Conservation (phyloP, 2,888 invertebrate species). For the Eurois occulta region DNA sequence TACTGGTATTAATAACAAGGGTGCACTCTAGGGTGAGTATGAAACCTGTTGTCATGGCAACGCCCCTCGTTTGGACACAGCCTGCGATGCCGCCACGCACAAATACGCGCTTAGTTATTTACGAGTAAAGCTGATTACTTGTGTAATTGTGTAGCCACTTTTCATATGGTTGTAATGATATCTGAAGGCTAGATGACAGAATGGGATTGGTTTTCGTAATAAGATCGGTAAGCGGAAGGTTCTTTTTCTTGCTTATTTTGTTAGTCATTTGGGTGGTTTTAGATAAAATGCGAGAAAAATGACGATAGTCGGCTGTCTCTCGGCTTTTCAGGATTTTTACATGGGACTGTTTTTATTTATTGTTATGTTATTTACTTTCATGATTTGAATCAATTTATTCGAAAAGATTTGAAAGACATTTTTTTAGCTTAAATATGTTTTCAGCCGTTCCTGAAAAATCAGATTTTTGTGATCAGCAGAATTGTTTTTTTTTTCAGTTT, state of each 20-base stretch:
- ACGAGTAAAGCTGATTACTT: conserved; percentile 87
- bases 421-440: not conserved
- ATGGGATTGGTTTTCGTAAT: conserved; percentile 26
- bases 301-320: not conserved
- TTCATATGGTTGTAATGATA: conserved; percentile 60
- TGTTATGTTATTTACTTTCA: not conserved
- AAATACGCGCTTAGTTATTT: conserved; percentile 87
- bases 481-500: not conserved
- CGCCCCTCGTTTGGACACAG: conserved; percentile 85
- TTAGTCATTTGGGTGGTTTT: not conserved
- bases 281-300: not conserved
- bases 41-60: conserved; percentile 86
- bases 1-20: conserved; percentile 90
- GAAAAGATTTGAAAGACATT: not conserved
- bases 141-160: conserved; percentile 81
- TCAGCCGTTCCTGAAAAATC: not conserved
- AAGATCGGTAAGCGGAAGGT: conserved; percentile 9
- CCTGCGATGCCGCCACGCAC: conserved; percentile 82
- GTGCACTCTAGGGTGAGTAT: conserved; percentile 85
- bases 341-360: not conserved
- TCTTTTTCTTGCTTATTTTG: not conserved
- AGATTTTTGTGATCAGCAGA: too few relatives aligned
- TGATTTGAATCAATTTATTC: not conserved
- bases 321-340: not conserved
- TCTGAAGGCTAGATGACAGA: conserved; percentile 44